Percentiles rank a stretch among this genome's conserved stretches.
These are phyloP conservation scores for Lithophane leautieri DNA, from an alignment of 2,888 invertebrate species.

Conservation along the genomic window DNA sequence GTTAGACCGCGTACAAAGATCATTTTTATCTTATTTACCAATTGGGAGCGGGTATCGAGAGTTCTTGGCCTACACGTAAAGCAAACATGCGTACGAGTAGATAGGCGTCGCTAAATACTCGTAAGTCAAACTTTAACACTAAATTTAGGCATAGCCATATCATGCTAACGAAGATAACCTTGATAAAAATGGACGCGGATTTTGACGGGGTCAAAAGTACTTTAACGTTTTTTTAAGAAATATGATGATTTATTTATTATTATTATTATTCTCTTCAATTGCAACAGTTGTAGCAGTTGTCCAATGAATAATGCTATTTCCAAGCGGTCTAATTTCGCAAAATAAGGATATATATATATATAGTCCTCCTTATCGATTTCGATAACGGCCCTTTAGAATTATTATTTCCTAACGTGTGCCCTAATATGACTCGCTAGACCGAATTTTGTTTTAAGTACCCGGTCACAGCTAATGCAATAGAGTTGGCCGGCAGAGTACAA, in stretches of 20 bases:
- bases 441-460: too few relatives aligned
- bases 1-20: constrained; percentile 17
- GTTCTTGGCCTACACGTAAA: constrained; percentile 30
- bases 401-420: too few relatives aligned
- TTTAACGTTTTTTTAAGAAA: constrained; percentile 2
- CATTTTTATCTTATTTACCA: constrained; percentile 45
- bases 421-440: too few relatives aligned
- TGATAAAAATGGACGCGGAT: constrained; percentile 66
- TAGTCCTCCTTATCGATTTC: too few relatives aligned
- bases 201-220: constrained; percentile 61
- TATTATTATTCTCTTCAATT: neutral
- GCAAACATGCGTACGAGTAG: constrained; percentile 30
- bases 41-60: constrained; percentile 37
- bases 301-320: too few relatives aligned
- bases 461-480: too few relatives aligned
- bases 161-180: constrained; percentile 76
- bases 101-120: constrained; percentile 50
- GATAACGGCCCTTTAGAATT: too few relatives aligned
- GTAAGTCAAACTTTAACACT: constrained; percentile 48
- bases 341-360: too few relatives aligned
- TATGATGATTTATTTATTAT: neutral
- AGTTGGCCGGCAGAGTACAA: too few relatives aligned
- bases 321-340: too few relatives aligned
- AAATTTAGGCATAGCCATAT: constrained; percentile 68
- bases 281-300: neutral